Percentiles rank a stretch among this genome's conserved stretches.
phyloP scores from a whole-genome alignment of 2,113 vertebrate species.

The Corythornis cristatus region DNA sequence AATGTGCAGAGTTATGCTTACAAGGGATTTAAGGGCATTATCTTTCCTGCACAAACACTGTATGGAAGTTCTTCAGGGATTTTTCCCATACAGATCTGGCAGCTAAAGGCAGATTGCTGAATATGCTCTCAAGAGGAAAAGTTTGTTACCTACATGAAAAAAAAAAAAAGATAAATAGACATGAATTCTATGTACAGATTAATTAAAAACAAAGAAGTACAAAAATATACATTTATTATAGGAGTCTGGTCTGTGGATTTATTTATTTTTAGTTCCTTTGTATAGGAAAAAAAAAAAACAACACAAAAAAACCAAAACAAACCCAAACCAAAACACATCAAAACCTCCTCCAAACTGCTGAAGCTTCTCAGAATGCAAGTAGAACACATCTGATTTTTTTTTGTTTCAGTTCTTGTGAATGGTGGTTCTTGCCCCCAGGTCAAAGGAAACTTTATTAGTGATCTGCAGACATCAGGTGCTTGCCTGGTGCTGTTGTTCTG shows the following conservation, averaged over 20 bases:
- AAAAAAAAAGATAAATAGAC: not conserved
- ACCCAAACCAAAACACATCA: not conserved
- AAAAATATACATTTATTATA: not conserved
- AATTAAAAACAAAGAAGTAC: not conserved
- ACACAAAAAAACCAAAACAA: not conserved
- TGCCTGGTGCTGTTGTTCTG: not conserved
- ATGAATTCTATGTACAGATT: not conserved
- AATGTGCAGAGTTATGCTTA: constrained; percentile 51
- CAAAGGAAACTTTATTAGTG: not conserved
- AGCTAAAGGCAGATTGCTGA: not conserved
- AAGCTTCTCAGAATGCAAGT: not conserved
- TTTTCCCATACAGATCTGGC: not conserved
- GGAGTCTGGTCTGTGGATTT: not conserved
- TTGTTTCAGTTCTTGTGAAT: not conserved
- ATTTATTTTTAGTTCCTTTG: not conserved
- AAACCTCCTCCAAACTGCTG: not conserved
- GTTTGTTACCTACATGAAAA: not conserved
- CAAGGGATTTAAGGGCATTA: constrained; percentile 53
- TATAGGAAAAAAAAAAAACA: not conserved
- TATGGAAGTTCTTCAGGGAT: constrained; percentile 10
- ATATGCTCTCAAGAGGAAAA: not conserved
- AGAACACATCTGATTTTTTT: not conserved
- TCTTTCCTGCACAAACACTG: constrained; percentile 34
- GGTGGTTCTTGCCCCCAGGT: not conserved
- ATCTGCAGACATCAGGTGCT: not conserved